Conservation (phyloP, 92 coral and sea anemone species). For the Desmophyllum pertusum region DNA sequence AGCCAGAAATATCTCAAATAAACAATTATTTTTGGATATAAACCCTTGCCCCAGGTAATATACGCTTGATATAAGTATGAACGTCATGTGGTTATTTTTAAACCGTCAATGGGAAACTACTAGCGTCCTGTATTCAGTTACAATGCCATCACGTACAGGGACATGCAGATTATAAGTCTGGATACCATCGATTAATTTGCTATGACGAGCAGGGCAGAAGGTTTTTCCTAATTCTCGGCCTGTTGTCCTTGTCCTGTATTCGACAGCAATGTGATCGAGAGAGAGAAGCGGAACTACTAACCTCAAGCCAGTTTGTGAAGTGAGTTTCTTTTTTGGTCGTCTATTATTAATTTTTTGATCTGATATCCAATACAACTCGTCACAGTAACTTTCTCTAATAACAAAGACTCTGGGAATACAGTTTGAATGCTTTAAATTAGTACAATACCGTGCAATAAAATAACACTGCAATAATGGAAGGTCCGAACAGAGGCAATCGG, state of each 20-base stretch:
- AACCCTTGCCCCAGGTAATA: background rate
- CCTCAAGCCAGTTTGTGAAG: background rate
- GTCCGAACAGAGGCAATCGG: no score
- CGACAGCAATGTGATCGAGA: background rate
- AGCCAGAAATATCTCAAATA: background rate
- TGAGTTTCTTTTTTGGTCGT: background rate
- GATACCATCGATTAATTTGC: background rate
- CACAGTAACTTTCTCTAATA: background rate
- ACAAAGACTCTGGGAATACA: background rate
- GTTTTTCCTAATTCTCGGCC: background rate
- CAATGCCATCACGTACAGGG: slow-evolving; percentile 11
- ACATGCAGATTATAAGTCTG: background rate
- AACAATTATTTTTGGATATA: background rate
- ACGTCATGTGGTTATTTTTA: background rate
- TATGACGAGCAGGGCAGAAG: background rate
- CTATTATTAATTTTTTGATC: background rate
- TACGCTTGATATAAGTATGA: background rate
- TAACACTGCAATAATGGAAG: background rate
- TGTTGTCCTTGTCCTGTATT: background rate
- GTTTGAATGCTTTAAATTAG: no score
- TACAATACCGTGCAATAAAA: no score
- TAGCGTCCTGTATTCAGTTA: slow-evolving; percentile 6
- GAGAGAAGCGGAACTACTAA: background rate
- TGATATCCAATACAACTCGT: background rate
- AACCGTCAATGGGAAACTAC: background rate